Percentiles rank a stretch among this genome's conserved stretches.
phyloP scores from a whole-genome alignment of 2,888 invertebrate species.

The Philereme vetulata region DNA sequence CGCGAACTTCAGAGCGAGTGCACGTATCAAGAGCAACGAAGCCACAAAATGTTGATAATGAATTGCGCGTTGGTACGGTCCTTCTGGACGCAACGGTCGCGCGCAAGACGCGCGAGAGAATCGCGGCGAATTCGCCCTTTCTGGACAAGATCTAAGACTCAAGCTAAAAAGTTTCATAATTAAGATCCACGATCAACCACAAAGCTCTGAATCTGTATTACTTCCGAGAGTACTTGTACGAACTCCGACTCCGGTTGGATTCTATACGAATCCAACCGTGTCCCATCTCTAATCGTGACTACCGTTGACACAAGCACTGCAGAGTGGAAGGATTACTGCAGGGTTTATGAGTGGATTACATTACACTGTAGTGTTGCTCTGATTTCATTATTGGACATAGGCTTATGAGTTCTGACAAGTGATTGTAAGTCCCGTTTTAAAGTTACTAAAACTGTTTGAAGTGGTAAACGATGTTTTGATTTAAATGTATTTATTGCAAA shows the following conservation, averaged over 20 bases:
- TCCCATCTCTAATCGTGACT: conserved; percentile 43
- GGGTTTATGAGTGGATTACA: conserved; percentile 80
- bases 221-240: not conserved
- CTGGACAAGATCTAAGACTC: too few relatives aligned
- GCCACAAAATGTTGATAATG: too few relatives aligned
- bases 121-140: too few relatives aligned
- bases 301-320: conserved; percentile 77
- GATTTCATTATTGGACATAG: conserved; percentile 55
- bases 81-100: too few relatives aligned
- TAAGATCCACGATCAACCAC: too few relatives aligned
- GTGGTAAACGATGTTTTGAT: not conserved
- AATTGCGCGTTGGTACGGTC: too few relatives aligned
- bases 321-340: conserved; percentile 77
- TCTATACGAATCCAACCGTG: too few relatives aligned
- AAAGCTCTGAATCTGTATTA: too few relatives aligned
- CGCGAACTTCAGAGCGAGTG: too few relatives aligned
- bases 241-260: not conserved
- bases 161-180: too few relatives aligned
- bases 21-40: too few relatives aligned
- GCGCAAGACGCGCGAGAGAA: too few relatives aligned
- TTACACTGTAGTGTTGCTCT: conserved; percentile 67
- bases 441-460: conserved; percentile 3
- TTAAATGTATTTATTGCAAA: not conserved
- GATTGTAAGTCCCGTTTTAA: conserved; percentile 28
- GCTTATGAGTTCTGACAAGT: conserved; percentile 42